A percentile compares a stretch with the other conserved stretches of the same genome.
Conservation (phyloP, 2,113 vertebrate genomes). For the Aptenodytes forsteri region DNA sequence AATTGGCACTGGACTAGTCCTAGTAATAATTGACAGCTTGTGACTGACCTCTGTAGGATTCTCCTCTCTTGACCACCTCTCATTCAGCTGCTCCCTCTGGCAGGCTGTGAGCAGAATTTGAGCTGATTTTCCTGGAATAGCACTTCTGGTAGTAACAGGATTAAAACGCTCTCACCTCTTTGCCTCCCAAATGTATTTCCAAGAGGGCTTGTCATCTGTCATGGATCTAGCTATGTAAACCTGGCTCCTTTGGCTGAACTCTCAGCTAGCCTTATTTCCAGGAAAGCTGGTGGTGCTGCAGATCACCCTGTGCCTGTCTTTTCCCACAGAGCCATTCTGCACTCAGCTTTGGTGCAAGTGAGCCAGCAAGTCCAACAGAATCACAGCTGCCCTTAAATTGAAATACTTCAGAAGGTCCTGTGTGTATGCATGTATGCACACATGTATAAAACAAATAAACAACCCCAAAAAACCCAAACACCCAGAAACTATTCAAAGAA, state of each 20-base stretch:
- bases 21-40: not conserved
- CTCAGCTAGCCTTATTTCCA: not conserved
- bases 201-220: not conserved
- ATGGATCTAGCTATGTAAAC: not conserved
- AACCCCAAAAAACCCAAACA: not conserved
- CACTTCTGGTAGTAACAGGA: not conserved
- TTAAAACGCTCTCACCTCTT: not conserved
- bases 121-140: not conserved
- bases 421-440: not conserved
- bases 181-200: not conserved
- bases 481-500: not conserved
- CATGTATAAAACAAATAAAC: not conserved
- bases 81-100: not conserved
- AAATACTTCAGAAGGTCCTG: not conserved
- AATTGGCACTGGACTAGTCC: not conserved
- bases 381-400: not conserved
- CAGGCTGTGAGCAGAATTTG: not conserved
- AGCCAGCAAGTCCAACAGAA: not conserved
- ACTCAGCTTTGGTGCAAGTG: not conserved
- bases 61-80: not conserved
- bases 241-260: not conserved
- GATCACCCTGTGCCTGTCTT: not conserved
- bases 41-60: not conserved
- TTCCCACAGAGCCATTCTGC: not conserved
- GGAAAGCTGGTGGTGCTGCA: not conserved